Evolutionary conservation across 2,888 invertebrate species (phyloP), one percentile per base, ranked within the genome.

Genomic region (Amblyteles armatorius): DNA sequence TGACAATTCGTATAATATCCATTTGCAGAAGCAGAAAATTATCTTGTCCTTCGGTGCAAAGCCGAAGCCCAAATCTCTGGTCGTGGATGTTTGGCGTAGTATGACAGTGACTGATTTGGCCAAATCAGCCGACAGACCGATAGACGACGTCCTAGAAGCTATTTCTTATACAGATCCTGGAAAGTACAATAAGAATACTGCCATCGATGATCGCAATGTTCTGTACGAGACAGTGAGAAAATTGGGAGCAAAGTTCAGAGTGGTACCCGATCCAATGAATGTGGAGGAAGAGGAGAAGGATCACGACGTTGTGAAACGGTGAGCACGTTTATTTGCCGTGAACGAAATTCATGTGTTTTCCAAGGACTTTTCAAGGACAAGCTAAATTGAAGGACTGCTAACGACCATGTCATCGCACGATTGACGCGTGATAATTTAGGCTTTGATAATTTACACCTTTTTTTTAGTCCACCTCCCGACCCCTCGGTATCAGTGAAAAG

Each of bases 51-150:
- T 76, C 36, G n/a, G 95, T 11, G 95, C 95, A 1, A 94, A 94
- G 57, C 89, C 93, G 0, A 95, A 95, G 90, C 87, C 90, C 1
- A 93, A 93, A 86, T 0, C 79, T 0, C 86, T 86, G 16, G 94
- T 96, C 1, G 94, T 97, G 0, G 96, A 96, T 69, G 95, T 98
- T 85, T 98, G 98, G 97, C 94, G 95, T 67, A 95, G 97, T 90
- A 98, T 98, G 95, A 97, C 97, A 0, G 96, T 98, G 0, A 91
- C 93, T 36, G 97, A 98, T 90, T 93, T 99, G 79, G 97, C 98
- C 0, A 91, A 94, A 69, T 95, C 96, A 0, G 91, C 97, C 44
- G 94, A 95, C 3, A 96, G 96, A 92, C 95, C 96, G 91, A 36
- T 94, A 96, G 96, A 96, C 89, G 95, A 97, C 91, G 94, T 98